These are phyloP conservation scores for Mormoops blainvillei DNA, from an alignment of 2,113 vertebrate species.

Conservation along the genomic window DNA sequence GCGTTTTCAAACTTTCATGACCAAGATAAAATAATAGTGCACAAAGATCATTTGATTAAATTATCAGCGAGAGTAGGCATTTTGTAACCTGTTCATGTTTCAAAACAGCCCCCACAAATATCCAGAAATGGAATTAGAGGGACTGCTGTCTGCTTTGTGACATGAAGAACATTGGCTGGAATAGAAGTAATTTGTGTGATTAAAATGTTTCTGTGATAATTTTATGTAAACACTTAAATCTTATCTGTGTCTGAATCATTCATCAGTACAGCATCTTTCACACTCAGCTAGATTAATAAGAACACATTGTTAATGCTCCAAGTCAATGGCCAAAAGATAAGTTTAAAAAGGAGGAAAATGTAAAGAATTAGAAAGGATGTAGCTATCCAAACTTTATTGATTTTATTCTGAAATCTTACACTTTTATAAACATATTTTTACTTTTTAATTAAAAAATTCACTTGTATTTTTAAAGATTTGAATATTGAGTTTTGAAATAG, in stretches of 20 bases:
- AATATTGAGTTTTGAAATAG: neutral
- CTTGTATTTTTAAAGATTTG: neutral
- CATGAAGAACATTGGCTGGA: neutral
- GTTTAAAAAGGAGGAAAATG: neutral
- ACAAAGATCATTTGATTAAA: neutral
- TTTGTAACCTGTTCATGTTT: neutral
- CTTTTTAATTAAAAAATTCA: neutral
- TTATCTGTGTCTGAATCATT: neutral
- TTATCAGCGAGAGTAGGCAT: neutral
- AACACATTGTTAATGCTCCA: neutral
- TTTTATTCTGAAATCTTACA: neutral
- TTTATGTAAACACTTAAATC: neutral
- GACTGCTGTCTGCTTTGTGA: neutral
- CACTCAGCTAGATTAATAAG: neutral
- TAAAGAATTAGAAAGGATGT: neutral
- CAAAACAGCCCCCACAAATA: neutral
- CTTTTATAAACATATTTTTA: neutral
- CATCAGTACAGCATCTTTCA: neutral
- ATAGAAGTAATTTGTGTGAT: neutral
- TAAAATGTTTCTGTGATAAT: neutral
- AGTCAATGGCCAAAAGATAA: neutral
- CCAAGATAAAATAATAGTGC: neutral
- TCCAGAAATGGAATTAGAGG: neutral
- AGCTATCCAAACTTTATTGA: neutral
- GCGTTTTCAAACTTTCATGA: neutral